A percentile compares a stretch with the other conserved stretches of the same genome.
phyloP scores from a whole-genome alignment of 1,140 invertebrate species.

The Aphidius gifuensis region DNA sequence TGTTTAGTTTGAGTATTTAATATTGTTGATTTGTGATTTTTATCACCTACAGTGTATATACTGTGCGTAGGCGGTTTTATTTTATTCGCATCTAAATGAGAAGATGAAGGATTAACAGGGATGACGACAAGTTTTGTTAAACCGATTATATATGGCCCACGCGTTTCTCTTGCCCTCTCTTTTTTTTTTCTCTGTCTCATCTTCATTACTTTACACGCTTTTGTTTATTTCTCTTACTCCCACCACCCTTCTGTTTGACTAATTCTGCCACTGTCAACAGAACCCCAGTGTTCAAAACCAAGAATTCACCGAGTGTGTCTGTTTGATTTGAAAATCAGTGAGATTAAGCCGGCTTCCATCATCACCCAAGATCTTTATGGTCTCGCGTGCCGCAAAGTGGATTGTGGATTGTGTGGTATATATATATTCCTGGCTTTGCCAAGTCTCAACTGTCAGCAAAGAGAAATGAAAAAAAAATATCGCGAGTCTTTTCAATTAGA shows the following conservation, averaged over 20 bases:
- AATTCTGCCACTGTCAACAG: no score
- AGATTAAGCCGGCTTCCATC: conserved; percentile 21
- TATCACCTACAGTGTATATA: no score
- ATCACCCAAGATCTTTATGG: conserved; percentile 1
- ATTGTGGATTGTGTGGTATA: not conserved
- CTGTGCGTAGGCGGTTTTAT: conserved; percentile 15
- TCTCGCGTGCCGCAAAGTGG: conserved; percentile 12
- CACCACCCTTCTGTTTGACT: conserved; percentile 7
- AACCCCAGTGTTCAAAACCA: not conserved
- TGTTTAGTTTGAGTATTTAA: no score
- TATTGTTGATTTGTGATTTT: no score
- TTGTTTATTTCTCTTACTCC: conserved; percentile 8
- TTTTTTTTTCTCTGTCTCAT: conserved; percentile 2
- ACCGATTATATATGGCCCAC: conserved; percentile 20
- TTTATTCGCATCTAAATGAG: conserved; percentile 9
- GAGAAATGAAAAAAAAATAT: conserved; percentile 3
- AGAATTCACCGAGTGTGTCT: conserved; percentile 7
- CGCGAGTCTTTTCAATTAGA: no score
- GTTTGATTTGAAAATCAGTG: conserved; percentile 28
- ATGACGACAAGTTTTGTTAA: conserved; percentile 26
- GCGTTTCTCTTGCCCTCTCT: conserved; percentile 5
- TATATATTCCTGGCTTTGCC: conserved; percentile 8
- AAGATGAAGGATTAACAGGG: conserved; percentile 23
- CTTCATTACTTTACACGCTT: conserved; percentile 14
- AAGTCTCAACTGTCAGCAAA: not conserved